These are phyloP conservation scores for Bombus sibiricus DNA, from an alignment of 1,140 invertebrate species.

Conservation along the genomic window DNA sequence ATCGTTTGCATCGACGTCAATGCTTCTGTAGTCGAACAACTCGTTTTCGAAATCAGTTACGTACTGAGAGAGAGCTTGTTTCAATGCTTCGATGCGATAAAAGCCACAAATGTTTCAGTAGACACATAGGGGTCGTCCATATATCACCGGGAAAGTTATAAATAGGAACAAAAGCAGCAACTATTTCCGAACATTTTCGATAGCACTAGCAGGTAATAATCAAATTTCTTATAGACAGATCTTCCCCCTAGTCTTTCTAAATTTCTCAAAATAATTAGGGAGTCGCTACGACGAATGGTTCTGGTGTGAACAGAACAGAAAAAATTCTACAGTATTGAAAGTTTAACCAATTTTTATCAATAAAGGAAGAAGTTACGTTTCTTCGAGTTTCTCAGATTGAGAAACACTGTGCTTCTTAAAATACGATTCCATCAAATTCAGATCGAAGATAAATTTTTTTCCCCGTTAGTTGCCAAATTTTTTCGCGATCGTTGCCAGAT, in stretches of 20 bases:
- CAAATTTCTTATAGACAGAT: background rate
- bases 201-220: background rate
- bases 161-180: background rate
- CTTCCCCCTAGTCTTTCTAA: too few relatives aligned
- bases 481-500: constrained; percentile 22
- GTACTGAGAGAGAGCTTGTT: background rate
- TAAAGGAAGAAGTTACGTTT: background rate
- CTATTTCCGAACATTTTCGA: background rate
- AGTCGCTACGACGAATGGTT: background rate
- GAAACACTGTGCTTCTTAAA: background rate
- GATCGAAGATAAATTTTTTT: background rate
- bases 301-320: too few relatives aligned
- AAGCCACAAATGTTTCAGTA: constrained; percentile 17
- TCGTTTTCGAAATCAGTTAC: constrained; percentile 42
- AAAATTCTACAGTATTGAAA: too few relatives aligned
- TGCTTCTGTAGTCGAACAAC: constrained; percentile 11
- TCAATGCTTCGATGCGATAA: constrained; percentile 16
- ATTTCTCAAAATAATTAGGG: background rate
- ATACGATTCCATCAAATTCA: constrained; percentile 13
- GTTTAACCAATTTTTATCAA: too few relatives aligned
- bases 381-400: background rate
- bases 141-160: background rate
- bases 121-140: background rate
- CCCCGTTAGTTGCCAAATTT: background rate
- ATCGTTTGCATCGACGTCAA: constrained; percentile 40